Evolutionary conservation across 2,113 vertebrate species (phyloP).

Genomic region (Crotalus tigris): DNA sequence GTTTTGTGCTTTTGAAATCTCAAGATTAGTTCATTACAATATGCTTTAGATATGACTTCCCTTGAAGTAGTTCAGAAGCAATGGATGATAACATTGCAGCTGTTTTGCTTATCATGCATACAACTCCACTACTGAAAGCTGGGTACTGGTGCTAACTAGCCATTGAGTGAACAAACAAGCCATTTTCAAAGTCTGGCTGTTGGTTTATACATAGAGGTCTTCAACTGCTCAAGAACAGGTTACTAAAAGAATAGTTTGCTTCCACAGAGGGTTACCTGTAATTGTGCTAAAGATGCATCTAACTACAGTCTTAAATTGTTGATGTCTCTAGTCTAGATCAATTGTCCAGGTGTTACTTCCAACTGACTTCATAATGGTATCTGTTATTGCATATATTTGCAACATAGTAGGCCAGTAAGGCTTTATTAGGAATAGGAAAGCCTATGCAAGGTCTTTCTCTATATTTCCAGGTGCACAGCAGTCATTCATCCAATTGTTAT

Average conservation of each 20-base stretch:
- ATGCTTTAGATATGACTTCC: background rate
- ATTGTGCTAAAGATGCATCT: background rate
- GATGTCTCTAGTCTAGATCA: background rate
- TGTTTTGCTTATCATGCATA: background rate
- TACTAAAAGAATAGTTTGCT: background rate
- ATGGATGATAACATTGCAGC: background rate
- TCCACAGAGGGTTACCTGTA: background rate
- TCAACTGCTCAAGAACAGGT: background rate
- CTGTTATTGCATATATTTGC: background rate
- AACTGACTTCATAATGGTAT: background rate
- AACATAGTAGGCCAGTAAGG: background rate
- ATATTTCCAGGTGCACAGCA: background rate
- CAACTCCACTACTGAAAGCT: background rate
- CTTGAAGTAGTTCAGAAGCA: background rate
- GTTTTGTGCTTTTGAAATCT: background rate
- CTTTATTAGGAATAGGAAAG: background rate
- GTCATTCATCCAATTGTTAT: background rate
- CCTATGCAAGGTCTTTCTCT: background rate
- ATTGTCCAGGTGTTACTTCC: background rate
- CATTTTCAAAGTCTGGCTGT: background rate
- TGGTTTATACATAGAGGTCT: background rate
- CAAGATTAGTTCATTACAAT: background rate
- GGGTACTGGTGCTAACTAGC: background rate
- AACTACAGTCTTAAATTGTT: background rate
- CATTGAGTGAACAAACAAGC: background rate